A percentile compares a stretch with the other conserved stretches of the same genome.
phyloP scores from a whole-genome alignment of 35 echinoderm and acorn worm genomes.

The Patiria miniata region DNA sequence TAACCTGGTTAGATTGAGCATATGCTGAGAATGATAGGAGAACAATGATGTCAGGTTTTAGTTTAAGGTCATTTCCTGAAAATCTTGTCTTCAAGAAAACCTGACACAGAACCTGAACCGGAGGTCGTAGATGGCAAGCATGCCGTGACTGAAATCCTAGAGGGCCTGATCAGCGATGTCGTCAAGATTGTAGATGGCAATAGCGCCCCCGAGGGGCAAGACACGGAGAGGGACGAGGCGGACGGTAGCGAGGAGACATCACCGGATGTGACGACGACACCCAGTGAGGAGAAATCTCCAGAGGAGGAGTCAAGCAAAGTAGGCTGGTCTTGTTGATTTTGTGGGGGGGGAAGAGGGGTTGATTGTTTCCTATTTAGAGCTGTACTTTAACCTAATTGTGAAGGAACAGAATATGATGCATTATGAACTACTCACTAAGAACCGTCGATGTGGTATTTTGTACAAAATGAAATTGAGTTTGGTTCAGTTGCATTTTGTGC shows the following conservation, averaged over 20 bases:
- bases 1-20: no score
- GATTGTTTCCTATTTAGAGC: background rate
- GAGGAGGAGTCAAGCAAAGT: conserved; percentile 31
- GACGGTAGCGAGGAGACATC: conserved; percentile 17
- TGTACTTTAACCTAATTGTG: no score
- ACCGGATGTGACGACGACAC: background rate
- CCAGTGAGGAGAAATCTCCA: background rate
- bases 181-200: conserved; percentile 80
- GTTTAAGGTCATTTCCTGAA: no score
- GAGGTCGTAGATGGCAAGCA: background rate
- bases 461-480: no score
- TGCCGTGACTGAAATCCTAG: conserved; percentile 50
- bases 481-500: no score
- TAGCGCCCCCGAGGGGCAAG: conserved; percentile 40
- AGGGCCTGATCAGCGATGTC: conserved; percentile 80
- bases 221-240: conserved; percentile 33
- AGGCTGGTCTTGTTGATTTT: background rate
- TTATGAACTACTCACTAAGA: no score
- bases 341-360: background rate
- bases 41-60: no score
- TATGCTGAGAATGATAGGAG: no score
- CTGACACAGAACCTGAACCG: conserved; percentile 30
- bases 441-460: no score
- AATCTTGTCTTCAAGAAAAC: background rate
- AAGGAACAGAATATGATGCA: no score